Conservation (phyloP, 2,797 vertebrate genomes). For the Chrosomus eos region DNA sequence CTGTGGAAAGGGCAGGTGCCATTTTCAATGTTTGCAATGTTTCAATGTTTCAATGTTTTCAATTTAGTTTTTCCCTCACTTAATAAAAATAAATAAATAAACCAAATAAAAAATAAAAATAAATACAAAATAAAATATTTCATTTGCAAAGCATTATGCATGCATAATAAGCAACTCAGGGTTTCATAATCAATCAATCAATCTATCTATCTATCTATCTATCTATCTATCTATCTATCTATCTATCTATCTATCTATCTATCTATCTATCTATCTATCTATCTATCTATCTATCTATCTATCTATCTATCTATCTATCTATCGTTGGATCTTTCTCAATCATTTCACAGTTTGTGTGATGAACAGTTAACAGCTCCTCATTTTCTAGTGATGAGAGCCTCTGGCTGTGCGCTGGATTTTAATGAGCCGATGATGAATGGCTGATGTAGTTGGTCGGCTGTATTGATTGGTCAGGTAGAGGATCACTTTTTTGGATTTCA, state of each 20-base stretch:
- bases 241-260: neutral
- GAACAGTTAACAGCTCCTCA: neutral
- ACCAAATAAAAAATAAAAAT: neutral
- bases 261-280: neutral
- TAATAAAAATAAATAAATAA: neutral
- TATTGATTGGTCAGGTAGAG: constrained; percentile 13
- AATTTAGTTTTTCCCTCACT: neutral
- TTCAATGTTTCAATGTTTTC: no score
- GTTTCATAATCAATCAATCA: no score
- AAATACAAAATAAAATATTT: neutral
- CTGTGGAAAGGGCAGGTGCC: constrained; percentile 36
- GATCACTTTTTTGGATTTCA: neutral
- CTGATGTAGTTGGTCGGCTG: constrained; percentile 2
- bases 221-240: neutral
- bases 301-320: neutral
- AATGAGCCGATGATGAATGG: neutral
- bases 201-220: neutral
- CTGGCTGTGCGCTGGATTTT: neutral
- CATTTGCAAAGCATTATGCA: neutral
- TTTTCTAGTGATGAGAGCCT: neutral
- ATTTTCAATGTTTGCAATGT: constrained; percentile 9
- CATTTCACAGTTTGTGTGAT: neutral
- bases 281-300: no score
- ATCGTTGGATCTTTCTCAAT: neutral
- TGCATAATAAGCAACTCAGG: neutral